A percentile compares a stretch with the other conserved stretches of the same genome.
Conservation (phyloP, 2,888 invertebrate genomes). For the Dyspetes luteomarginatus region DNA sequence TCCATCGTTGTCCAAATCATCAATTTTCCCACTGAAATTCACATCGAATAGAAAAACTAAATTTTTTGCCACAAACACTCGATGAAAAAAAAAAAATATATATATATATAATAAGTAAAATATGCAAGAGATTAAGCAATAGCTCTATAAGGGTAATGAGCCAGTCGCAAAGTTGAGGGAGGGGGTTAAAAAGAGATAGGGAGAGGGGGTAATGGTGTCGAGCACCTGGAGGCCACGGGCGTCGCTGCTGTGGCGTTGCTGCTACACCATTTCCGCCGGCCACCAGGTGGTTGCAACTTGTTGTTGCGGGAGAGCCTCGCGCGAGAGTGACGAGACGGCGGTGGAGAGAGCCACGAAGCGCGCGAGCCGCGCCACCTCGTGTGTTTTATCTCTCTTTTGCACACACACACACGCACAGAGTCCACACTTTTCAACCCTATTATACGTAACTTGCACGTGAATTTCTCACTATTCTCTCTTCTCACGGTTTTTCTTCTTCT, state of each 20-base stretch:
- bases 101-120: not conserved
- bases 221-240: conserved; percentile 80
- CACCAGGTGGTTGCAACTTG: conserved; percentile 81
- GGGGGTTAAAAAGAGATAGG: too few relatives aligned
- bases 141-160: conserved; percentile 47
- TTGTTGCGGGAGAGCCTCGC: conserved; percentile 73
- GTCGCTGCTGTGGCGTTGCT: conserved; percentile 60
- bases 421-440: not conserved
- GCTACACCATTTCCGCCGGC: conserved; percentile 68
- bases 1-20: too few relatives aligned
- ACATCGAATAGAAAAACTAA: too few relatives aligned
- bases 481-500: not conserved
- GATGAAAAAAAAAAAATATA: not conserved
- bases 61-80: not conserved
- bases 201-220: conserved; percentile 71
- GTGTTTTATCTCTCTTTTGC: conserved; percentile 51
- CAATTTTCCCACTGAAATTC: too few relatives aligned
- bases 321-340: conserved; percentile 49
- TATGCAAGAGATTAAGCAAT: conserved; percentile 28
- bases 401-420: not conserved
- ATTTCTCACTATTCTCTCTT: too few relatives aligned
- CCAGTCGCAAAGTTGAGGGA: conserved; percentile 41
- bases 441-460: not conserved
- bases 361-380: conserved; percentile 53
- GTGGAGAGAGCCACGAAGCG: conserved; percentile 39